A percentile compares a stretch with the other conserved stretches of the same genome.
These are phyloP conservation scores for Phalloptychus januarius DNA, from an alignment of 2,797 vertebrate genomes.

Conservation along the genomic window DNA sequence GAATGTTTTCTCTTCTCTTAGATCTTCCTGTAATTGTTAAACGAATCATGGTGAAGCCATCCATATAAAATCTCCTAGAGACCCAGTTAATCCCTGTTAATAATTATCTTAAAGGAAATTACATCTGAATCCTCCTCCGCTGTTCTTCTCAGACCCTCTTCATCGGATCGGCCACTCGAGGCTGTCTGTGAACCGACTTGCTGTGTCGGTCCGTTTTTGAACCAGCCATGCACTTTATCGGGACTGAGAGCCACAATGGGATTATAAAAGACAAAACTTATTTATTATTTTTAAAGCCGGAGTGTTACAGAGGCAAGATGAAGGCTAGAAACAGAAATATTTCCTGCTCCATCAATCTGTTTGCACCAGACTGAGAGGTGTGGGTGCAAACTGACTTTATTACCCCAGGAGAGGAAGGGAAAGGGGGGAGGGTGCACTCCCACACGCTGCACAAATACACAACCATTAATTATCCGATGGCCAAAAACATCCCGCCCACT, in stretches of 20 bases:
- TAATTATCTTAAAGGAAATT: slow-evolving; percentile 13
- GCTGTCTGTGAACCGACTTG: slow-evolving; percentile 2
- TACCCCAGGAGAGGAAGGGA: neutral
- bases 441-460: neutral
- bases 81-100: slow-evolving; percentile 1
- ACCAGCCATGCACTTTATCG: slow-evolving; percentile 53
- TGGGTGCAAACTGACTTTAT: slow-evolving; percentile 31
- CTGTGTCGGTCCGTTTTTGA: slow-evolving; percentile 39
- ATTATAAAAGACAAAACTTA: neutral
- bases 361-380: slow-evolving; percentile 45
- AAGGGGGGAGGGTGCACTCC: neutral
- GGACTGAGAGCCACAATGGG: slow-evolving; percentile 41
- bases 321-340: slow-evolving; percentile 12
- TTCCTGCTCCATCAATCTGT: slow-evolving; percentile 9
- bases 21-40: neutral
- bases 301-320: slow-evolving; percentile 5
- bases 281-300: slow-evolving; percentile 8
- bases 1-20: neutral
- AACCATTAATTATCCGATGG: neutral
- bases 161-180: slow-evolving; percentile 6
- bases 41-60: neutral
- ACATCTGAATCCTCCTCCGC: slow-evolving; percentile 6
- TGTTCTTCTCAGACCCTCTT: neutral
- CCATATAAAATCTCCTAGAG: neutral
- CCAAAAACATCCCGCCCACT: neutral